phyloP scores from a whole-genome alignment of 2,113 vertebrate genomes.

The Mohoua ochrocephala region DNA sequence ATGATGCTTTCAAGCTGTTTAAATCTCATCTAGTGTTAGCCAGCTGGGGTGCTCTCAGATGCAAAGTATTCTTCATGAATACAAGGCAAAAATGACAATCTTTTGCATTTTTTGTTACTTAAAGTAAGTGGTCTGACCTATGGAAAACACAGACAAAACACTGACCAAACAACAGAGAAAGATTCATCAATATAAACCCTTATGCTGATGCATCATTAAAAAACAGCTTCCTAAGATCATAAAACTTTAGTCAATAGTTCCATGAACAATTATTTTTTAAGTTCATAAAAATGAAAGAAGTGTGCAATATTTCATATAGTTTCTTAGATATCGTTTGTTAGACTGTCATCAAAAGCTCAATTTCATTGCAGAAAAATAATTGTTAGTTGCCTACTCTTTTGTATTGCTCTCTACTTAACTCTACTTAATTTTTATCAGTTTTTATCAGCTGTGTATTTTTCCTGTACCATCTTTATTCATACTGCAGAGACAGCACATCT shows the following conservation, averaged over 20 bases:
- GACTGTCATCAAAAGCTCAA: not conserved
- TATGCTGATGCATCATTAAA: not conserved
- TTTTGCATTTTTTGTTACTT: not conserved
- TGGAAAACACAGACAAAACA: not conserved
- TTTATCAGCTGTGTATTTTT: not conserved
- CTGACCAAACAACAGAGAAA: not conserved
- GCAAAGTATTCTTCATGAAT: not conserved
- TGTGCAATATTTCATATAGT: not conserved
- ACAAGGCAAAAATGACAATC: not conserved
- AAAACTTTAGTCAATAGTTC: not conserved
- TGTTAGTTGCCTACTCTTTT: not conserved
- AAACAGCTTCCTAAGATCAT: not conserved
- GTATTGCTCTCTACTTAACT: not conserved
- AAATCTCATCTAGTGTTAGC: not conserved
- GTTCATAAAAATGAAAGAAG: not conserved
- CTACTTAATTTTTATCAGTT: not conserved
- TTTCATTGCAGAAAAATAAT: not conserved
- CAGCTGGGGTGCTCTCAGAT: not conserved
- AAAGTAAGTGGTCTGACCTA: not conserved
- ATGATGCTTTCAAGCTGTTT: not conserved
- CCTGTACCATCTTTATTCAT: fast-evolving
- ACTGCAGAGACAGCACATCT: not conserved
- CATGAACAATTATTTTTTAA: not conserved
- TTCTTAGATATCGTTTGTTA: not conserved
- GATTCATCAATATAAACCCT: not conserved